Percentiles rank a stretch among this genome's conserved stretches.
phyloP scores from a whole-genome alignment of 2,888 invertebrate species.

The Electrophaes corylata region DNA sequence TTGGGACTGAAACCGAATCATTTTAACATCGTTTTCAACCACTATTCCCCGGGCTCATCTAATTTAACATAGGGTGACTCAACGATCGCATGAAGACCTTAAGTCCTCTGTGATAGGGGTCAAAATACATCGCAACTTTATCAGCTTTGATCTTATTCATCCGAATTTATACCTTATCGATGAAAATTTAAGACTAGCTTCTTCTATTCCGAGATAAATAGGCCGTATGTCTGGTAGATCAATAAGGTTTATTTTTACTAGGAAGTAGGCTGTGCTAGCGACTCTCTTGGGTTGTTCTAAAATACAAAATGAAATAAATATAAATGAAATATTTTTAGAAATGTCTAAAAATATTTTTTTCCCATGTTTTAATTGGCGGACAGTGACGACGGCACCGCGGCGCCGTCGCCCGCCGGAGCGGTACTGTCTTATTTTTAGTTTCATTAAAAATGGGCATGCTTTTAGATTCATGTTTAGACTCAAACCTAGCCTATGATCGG shows the following conservation, averaged over 20 bases:
- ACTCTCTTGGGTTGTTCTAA: neutral
- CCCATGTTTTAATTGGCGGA: no score
- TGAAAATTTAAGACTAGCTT: neutral
- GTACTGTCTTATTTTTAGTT: no score
- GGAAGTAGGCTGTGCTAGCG: neutral
- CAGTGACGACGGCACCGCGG: no score
- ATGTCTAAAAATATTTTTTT: neutral
- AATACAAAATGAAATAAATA: neutral
- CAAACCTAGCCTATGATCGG: no score
- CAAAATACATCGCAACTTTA: neutral
- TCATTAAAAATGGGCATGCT: no score
- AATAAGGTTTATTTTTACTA: constrained; percentile 2
- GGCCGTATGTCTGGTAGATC: constrained; percentile 2
- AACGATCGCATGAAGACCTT: constrained; percentile 1
- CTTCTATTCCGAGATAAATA: neutral
- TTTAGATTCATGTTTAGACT: no score
- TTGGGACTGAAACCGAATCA: neutral
- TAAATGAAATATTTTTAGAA: no score
- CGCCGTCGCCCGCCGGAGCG: no score
- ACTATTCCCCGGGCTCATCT: constrained; percentile 7
- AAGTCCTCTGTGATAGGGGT: constrained; percentile 5
- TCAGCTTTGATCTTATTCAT: neutral
- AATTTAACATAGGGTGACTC: constrained; percentile 3
- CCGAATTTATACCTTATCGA: constrained; percentile 5
- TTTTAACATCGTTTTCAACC: neutral